phyloP scores from a whole-genome alignment of 2,113 vertebrate genomes.

The Capricornis sumatraensis region DNA sequence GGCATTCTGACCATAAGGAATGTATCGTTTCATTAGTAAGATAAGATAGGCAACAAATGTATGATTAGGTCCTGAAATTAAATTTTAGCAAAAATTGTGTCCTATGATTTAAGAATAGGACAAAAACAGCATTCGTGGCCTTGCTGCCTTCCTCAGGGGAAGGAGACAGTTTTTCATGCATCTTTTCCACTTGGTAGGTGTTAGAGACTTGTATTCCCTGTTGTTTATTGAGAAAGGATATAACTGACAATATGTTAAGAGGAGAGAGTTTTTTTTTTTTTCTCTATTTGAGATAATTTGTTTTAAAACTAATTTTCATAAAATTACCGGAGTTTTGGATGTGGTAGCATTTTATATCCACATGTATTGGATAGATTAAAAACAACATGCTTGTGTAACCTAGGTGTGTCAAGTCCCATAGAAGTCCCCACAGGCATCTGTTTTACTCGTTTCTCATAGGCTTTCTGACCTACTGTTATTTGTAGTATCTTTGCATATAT shows the following conservation, averaged over 20 bases:
- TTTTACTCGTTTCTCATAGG: neutral
- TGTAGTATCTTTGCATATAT: slow-evolving; percentile 27
- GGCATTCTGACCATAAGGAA: neutral
- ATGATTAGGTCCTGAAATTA: neutral
- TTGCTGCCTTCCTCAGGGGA: neutral
- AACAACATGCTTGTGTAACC: neutral
- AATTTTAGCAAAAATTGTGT: slow-evolving; percentile 14
- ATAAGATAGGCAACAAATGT: neutral
- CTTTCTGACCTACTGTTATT: neutral
- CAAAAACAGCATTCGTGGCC: neutral
- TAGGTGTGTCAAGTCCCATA: neutral
- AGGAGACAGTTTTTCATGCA: neutral
- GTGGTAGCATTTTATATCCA: neutral
- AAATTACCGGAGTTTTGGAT: neutral
- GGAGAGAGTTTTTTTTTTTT: neutral
- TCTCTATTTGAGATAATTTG: neutral
- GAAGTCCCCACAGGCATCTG: neutral
- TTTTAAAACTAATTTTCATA: slow-evolving; percentile 40
- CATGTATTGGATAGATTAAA: slow-evolving; percentile 24
- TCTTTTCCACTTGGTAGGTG: slow-evolving; percentile 10
- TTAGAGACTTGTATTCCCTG: neutral
- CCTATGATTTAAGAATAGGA: neutral
- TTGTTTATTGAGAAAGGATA: slow-evolving; percentile 35
- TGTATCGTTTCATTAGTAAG: neutral
- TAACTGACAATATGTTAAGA: neutral